Evolutionary conservation across 2,888 invertebrate genomes (phyloP), one percentile per base, ranked within the genome.

Genomic region (Lycophotia porphyrea): DNA sequence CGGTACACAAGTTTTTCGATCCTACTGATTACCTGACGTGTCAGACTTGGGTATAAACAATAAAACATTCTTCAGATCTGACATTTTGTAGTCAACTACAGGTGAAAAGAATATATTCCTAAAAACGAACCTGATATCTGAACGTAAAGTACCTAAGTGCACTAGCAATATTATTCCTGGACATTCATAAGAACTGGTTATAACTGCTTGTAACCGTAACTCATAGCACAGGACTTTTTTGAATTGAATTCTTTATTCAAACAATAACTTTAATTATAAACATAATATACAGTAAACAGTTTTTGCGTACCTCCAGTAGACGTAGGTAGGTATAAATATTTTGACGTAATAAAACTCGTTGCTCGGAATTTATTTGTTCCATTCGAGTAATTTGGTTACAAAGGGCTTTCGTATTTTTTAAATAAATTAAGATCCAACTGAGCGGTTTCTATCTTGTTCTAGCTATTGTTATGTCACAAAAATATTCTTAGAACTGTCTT

Each of bases 301-400:
- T 82, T 80, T 65, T 44, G 21, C 39, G 24, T 36, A 42, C n/a
- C n/a, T 39, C 15, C 18, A 67, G 15, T 42, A 44, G 63, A 67
- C 55, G 24, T 39, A 63, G 63, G 31, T 67, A 31, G n/a, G n/a
- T n/a, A 60, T 83, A 44, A 71, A 76, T 82, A 78, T 78, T 83
- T 81, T 78, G 72, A 81, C 58, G 64, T 34, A 44, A 65, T 81
- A 72, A 83, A 81, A 83, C 72, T 67, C 55, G 61, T 27, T 64
- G 52, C 55, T 68, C n/a, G 42, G n/a, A 39, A 42, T 83, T 71
- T 72, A 78, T 72, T 78, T 42, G 84, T 60, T 68, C 63, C 49
- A 27, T 58, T 68, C 13, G 39, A 72, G 71, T 71, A 67, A 64
- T 71, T 83, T 58, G 31, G 49, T n/a, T 44, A 64, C 11, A n/a